Conservation (phyloP, 1,140 invertebrate genomes). For the Trachymyrmex cornetzi region DNA sequence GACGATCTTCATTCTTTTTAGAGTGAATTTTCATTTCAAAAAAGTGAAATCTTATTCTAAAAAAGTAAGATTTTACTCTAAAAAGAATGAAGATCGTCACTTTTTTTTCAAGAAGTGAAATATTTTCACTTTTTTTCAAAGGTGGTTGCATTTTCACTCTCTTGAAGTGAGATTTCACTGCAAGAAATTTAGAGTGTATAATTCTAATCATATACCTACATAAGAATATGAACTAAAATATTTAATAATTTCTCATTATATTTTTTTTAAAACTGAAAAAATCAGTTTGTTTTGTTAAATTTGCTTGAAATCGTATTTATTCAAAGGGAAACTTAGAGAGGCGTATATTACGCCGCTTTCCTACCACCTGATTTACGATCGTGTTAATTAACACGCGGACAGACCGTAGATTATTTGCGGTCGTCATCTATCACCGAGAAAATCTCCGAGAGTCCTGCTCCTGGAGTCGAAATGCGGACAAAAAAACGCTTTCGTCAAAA, state of each 20-base stretch:
- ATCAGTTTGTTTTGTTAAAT: slow-evolving; percentile 1
- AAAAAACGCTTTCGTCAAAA: slow-evolving; percentile 39
- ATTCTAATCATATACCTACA: not conserved
- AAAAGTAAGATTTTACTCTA: no score
- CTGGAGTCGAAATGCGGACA: not conserved
- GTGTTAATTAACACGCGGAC: slow-evolving; percentile 25
- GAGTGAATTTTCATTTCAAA: no score
- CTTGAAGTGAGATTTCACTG: no score
- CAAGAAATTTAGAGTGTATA: no score
- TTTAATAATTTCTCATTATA: not conserved
- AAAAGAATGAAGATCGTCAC: no score
- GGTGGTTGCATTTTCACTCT: no score
- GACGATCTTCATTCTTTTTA: no score
- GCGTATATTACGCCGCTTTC: not conserved
- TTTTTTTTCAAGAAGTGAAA: no score
- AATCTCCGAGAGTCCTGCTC: not conserved
- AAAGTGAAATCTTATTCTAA: no score
- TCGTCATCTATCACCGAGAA: slow-evolving; percentile 15
- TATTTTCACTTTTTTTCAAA: no score
- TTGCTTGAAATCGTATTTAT: not conserved
- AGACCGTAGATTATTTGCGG: not conserved
- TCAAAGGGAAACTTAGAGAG: slow-evolving; percentile 2
- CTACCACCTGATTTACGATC: slow-evolving; percentile 28
- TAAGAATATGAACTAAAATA: not conserved
- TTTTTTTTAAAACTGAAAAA: not conserved